phyloP scores from a whole-genome alignment of 2,888 invertebrate species.

The Spisula subtruncata region DNA sequence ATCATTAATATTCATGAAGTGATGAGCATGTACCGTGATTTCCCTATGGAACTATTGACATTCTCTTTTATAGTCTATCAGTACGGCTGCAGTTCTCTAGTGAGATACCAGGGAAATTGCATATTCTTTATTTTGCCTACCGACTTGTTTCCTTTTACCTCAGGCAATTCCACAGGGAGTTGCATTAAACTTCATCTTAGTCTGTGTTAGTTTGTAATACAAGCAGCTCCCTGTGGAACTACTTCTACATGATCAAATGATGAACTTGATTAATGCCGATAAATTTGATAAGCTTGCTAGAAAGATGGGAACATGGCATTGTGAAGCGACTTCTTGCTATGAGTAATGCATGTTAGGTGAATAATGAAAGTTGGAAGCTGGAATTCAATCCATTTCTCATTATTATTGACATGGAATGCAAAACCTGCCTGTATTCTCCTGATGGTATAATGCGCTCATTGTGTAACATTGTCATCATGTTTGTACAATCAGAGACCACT shows the following conservation, averaged over 20 bases:
- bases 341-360: constrained; percentile 28
- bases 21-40: constrained; percentile 54
- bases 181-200: constrained; percentile 19
- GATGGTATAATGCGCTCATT: not conserved
- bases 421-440: not conserved
- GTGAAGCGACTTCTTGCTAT: not conserved
- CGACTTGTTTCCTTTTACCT: constrained; percentile 32
- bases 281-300: constrained; percentile 27
- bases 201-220: constrained; percentile 40
- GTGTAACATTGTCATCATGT: constrained; percentile 2
- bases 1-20: constrained; percentile 61
- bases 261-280: constrained; percentile 36
- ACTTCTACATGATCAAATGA: constrained; percentile 28
- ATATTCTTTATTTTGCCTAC: constrained; percentile 65
- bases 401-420: constrained; percentile 24
- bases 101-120: constrained; percentile 58
- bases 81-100: constrained; percentile 39
- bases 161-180: constrained; percentile 19
- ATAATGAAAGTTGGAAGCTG: not conserved
- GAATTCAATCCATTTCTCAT: constrained; percentile 9
- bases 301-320: not conserved
- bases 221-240: constrained; percentile 21
- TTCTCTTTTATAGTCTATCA: constrained; percentile 60
- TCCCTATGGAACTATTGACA: constrained; percentile 59
- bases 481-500: constrained; percentile 13